These are phyloP conservation scores for Poecilia wingei DNA, from an alignment of 2,797 vertebrate species.

Conservation along the genomic window DNA sequence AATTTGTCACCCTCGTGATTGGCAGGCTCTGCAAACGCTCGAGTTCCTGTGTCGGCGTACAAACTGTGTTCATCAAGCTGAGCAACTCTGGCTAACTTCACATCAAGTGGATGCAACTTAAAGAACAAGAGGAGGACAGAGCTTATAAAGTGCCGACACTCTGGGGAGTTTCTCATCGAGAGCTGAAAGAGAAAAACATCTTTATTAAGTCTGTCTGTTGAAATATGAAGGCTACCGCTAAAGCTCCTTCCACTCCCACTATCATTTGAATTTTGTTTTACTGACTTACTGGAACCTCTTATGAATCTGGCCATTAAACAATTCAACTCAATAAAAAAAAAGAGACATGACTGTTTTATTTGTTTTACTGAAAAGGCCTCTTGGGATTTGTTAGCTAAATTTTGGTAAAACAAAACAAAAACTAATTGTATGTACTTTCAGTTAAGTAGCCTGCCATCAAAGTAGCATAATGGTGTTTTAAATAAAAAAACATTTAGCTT, in stretches of 20 bases:
- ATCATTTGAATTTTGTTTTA: background rate
- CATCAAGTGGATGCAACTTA: slow-evolving; percentile 14
- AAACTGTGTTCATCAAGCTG: slow-evolving; percentile 63
- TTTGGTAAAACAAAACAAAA: background rate
- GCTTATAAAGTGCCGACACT: background rate
- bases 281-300: background rate
- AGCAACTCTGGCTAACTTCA: slow-evolving; percentile 35
- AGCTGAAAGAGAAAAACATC: background rate
- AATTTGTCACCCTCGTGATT: slow-evolving; percentile 75
- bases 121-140: background rate
- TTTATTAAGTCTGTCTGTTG: background rate
- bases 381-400: background rate
- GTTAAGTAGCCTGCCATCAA: background rate
- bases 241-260: background rate
- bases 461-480: no score
- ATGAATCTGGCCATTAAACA: background rate
- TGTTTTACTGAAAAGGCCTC: background rate
- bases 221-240: slow-evolving; percentile 1
- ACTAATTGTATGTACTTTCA: background rate
- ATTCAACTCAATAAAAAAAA: background rate
- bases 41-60: slow-evolving; percentile 71
- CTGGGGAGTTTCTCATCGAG: background rate
- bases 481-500: background rate
- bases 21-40: slow-evolving; percentile 74
- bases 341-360: no score